A percentile compares a stretch with the other conserved stretches of the same genome.
Evolutionary conservation across 2,888 invertebrate genomes (phyloP).

Genomic region (Lingula anatina): DNA sequence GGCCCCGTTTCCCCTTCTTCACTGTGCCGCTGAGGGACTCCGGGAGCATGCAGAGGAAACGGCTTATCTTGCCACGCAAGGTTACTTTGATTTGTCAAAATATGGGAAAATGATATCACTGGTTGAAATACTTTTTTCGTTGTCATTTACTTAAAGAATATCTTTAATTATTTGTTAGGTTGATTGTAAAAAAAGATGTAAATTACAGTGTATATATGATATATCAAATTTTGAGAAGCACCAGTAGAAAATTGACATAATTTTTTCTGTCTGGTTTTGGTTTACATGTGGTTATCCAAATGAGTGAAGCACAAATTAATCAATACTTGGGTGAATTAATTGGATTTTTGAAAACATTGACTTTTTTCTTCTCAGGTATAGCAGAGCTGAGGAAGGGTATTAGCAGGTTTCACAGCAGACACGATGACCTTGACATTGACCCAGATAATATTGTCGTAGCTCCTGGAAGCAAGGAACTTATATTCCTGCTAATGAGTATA

Average conservation of each 20-base stretch:
- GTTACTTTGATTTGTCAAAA: no score
- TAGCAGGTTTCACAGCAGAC: conserved; percentile 31
- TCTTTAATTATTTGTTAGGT: no score
- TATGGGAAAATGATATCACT: no score
- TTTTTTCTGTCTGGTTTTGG: neutral
- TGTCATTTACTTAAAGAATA: no score
- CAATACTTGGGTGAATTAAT: no score
- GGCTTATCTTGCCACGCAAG: conserved; percentile 42
- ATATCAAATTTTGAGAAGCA: neutral
- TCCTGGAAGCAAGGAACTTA: conserved; percentile 48
- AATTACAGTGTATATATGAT: neutral
- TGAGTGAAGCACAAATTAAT: no score
- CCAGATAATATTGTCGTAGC: conserved; percentile 42
- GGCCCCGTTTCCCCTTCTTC: conserved; percentile 46
- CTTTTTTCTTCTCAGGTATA: conserved; percentile 22
- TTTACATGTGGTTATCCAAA: no score
- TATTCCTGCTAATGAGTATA: conserved; percentile 38
- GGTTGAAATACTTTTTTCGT: no score
- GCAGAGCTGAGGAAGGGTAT: conserved; percentile 33
- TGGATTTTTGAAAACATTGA: neutral
- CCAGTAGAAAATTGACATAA: neutral
- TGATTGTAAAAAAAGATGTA: no score
- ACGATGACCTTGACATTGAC: conserved; percentile 24
- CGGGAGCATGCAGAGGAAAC: conserved; percentile 32
- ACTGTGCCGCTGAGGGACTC: conserved; percentile 35